These are phyloP conservation scores for Pomacea maculata DNA, from an alignment of 1,140 invertebrate species.

Conservation along the genomic window DNA sequence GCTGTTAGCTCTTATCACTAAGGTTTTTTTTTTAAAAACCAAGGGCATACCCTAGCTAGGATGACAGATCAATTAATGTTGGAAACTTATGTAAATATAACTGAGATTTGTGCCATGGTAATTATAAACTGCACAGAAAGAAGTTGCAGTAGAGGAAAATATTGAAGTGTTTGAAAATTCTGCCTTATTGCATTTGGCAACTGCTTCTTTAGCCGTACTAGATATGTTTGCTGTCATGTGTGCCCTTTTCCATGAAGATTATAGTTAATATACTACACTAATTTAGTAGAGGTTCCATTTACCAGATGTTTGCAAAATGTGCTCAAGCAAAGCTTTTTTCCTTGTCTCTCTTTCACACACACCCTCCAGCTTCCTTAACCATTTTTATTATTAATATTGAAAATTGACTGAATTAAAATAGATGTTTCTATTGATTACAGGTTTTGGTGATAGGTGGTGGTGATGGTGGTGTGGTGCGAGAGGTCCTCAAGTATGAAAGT, in stretches of 20 bases:
- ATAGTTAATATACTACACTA: neutral
- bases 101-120: too few species aligned
- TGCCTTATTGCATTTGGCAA: too few species aligned
- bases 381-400: neutral
- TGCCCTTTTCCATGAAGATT: neutral
- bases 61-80: too few species aligned
- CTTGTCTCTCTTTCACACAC: neutral
- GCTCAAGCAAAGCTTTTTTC: neutral
- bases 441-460: conserved; percentile 96
- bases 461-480: conserved; percentile 94
- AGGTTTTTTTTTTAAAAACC: too few species aligned
- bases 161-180: too few species aligned
- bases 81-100: too few species aligned
- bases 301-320: neutral
- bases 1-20: too few species aligned
- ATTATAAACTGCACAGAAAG: too few species aligned
- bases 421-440: conserved; percentile 59
- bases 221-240: neutral
- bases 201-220: too few species aligned
- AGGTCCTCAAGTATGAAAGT: conserved; percentile 90
- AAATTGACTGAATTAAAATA: neutral
- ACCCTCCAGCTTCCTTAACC: neutral
- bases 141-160: too few species aligned
- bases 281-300: neutral
- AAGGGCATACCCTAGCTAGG: too few species aligned